Evolutionary conservation across 2,888 invertebrate species (phyloP).

Genomic region (Gymnocheta viridis): DNA sequence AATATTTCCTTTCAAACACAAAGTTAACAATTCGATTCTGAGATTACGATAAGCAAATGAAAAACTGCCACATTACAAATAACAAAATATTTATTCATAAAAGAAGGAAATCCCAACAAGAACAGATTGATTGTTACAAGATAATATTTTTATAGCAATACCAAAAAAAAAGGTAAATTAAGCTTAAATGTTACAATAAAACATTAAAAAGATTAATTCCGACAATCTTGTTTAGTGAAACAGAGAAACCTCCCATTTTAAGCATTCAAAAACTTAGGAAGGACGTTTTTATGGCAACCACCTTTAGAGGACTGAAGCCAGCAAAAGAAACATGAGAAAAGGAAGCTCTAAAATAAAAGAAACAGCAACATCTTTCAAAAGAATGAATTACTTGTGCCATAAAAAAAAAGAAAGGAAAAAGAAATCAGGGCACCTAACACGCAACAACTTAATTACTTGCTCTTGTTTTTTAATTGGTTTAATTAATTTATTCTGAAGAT

Average conservation of each 20-base stretch:
- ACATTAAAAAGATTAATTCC: constrained; percentile 40
- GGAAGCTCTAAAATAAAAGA: neutral
- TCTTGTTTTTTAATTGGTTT: constrained; percentile 80
- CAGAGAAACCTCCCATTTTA: neutral
- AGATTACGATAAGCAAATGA: constrained; percentile 43
- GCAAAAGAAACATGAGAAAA: neutral
- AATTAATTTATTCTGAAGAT: constrained; percentile 81
- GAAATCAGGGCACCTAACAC: constrained; percentile 71
- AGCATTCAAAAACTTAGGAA: constrained; percentile 23
- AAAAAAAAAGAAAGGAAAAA: constrained; percentile 23
- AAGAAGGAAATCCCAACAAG: neutral
- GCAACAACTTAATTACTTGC: constrained; percentile 81
- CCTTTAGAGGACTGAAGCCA: neutral
- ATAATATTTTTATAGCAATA: constrained; percentile 22
- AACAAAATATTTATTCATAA: neutral
- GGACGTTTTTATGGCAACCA: constrained; percentile 19
- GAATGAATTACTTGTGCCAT: constrained; percentile 18
- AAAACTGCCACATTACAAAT: constrained; percentile 21
- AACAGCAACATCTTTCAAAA: constrained; percentile 36
- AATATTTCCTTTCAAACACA: constrained; percentile 7
- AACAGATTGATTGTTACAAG: constrained; percentile 36
- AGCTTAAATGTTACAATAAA: constrained; percentile 51
- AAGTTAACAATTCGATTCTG: constrained; percentile 5
- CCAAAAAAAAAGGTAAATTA: constrained; percentile 41
- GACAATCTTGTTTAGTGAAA: constrained; percentile 1